These are phyloP conservation scores for Oxyura jamaicensis DNA, from an alignment of 2,113 vertebrate species.

Conservation along the genomic window DNA sequence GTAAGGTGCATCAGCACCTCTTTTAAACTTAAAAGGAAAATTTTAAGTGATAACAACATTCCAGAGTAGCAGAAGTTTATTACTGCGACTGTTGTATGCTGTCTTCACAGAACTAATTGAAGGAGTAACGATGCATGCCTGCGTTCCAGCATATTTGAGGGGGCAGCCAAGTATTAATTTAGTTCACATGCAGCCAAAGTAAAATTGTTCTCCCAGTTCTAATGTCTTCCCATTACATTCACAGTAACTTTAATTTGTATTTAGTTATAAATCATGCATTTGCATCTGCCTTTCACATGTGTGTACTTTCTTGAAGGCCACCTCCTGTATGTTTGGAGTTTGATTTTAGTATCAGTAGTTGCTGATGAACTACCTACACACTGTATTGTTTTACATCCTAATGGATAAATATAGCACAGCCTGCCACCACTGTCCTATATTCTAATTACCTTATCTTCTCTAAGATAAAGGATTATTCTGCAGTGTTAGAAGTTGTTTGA, in stretches of 20 bases:
- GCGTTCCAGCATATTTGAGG: conserved; percentile 33
- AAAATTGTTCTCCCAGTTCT: conserved; percentile 5
- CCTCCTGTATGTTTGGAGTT: background rate
- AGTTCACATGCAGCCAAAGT: conserved; percentile 41
- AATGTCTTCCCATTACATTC: conserved; percentile 16
- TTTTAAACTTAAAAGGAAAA: background rate
- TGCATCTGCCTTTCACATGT: background rate
- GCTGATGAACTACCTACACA: background rate
- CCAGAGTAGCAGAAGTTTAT: background rate
- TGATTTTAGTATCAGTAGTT: background rate
- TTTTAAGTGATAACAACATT: background rate
- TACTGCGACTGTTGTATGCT: conserved; percentile 15
- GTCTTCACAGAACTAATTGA: conserved; percentile 27
- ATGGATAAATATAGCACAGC: background rate
- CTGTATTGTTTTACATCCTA: background rate
- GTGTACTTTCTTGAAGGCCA: background rate
- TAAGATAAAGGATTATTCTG: background rate
- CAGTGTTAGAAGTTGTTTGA: background rate
- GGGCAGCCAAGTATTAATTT: conserved; percentile 56
- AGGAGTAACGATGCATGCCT: conserved; percentile 19
- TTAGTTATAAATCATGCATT: background rate
- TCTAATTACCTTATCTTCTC: background rate
- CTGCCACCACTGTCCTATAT: background rate
- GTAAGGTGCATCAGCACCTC: background rate
- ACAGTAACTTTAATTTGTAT: background rate